Evolutionary conservation across 2,797 vertebrate species (phyloP), one percentile per base, ranked within the genome.

Genomic region (Spheniscus humboldti): DNA sequence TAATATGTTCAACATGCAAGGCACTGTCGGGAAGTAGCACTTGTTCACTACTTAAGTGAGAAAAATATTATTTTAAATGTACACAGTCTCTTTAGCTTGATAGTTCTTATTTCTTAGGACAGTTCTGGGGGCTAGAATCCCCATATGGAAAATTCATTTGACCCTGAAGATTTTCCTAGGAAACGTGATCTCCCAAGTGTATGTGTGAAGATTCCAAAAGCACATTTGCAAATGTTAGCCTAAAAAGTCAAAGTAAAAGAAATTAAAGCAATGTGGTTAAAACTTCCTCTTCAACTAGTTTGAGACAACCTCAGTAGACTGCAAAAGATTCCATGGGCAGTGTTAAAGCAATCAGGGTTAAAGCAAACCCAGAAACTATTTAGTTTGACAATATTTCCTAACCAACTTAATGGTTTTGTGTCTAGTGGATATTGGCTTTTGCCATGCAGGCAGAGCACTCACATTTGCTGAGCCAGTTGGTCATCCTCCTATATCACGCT

Each of bases 201-300:
- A 63, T 71, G 55, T 25, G 25, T 90, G 85, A 92, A 84, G 89
- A 96, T 83, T 96, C 91, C 87, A 96, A 91, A 88, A 96, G 84
- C 78, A 96, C 96, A 96, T 96, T 94, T 97, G 94, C 94, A 96
- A 96, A 97, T 91, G 95, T 96, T 94, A 91, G 39, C 69, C 90
- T 85, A 83, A 92, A 93, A 94, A 74, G 86, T 89, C 67, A 48
- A 81, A 92, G 85, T 62, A 67, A 77, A 96, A 95, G 59, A 94
- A 94, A 93, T 94, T 91, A 95, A 96, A 95, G 82, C 68, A 78
- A 83, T 92, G 85, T 76, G 89, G 92, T 94, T 96, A 88, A 96
- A 97, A 83, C 89, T 95, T 97, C 94, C 94, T 88, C 84, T 92
- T 93, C 63, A 39, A 80, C 81, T 62, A 47, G 53, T 52, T 90